Evolutionary conservation across 2,888 invertebrate genomes (phyloP), one percentile per base, ranked within the genome.

Genomic region (Seira ritae): DNA sequence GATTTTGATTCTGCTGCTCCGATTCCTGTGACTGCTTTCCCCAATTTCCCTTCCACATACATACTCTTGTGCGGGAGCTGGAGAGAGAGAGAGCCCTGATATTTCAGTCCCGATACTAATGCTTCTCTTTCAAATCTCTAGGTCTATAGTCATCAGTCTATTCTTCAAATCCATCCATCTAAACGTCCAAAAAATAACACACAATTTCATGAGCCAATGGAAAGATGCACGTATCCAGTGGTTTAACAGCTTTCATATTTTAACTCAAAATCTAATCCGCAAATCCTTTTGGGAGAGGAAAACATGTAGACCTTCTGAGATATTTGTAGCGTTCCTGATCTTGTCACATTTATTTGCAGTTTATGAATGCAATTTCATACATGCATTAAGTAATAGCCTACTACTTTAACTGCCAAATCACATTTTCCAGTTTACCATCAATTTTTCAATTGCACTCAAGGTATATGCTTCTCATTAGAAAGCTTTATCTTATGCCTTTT

Each of bases 21-120:
- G 65, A 74, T 74, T 66, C 66, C 74, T 46, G 62, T 73, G 65
- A 74, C 66, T 74, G 65, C 74, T 74, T 74, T 74, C 81, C 68
- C 81, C 71, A 62, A 60, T 73, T 67, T 79, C 68, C 65, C 67
- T 24, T 37, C 46, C 69, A 60, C 55, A 55, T 55, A 17, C 55
- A 8, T 12, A 31, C 31, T 31, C 31, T 31, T 31, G 3, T 31
- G 2, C 31, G 2, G 31, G 31, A 4, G 8, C 31, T 31, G 31
- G 31, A 4, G 2, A 8, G 23, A 80, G 74, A 69, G 66, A 72
- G 23, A 23, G 50, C 42, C 50, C 8, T 31, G 22, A 22, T 19
- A 15, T 31, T 46, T 66, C 66, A 0, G 1, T 73, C 24, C 66
- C 60, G 60, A 77, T 68, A 22, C 77, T 77, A 77, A 77, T 77